These are phyloP conservation scores for Brachyopa scutellaris DNA, from an alignment of 2,888 invertebrate genomes.

Conservation along the genomic window DNA sequence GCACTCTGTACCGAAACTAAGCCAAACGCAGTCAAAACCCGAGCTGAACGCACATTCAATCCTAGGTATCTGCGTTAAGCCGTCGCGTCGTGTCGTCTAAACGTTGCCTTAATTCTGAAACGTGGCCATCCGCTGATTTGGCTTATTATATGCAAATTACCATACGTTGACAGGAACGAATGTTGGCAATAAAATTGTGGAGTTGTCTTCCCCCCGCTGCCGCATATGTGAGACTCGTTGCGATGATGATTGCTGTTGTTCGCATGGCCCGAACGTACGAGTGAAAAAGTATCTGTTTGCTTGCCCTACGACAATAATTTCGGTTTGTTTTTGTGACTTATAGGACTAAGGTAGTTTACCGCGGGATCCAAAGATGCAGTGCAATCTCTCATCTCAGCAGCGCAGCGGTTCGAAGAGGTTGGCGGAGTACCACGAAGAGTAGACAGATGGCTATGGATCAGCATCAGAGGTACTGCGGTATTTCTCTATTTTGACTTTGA, in stretches of 20 bases:
- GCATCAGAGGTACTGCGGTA: conserved; percentile 68
- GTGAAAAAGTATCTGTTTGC: conserved; percentile 13
- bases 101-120: conserved; percentile 74
- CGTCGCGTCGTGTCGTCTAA: background rate
- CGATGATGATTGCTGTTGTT: conserved; percentile 57
- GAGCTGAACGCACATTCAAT: conserved; percentile 32
- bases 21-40: conserved; percentile 50
- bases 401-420: background rate
- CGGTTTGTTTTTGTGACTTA: conserved; percentile 45
- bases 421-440: background rate
- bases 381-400: conserved; percentile 57
- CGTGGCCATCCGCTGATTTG: conserved; percentile 80
- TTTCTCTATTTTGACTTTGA: conserved; percentile 81
- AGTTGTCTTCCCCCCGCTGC: conserved; percentile 49
- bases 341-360: conserved; percentile 43
- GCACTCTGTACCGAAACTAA: conserved; percentile 35
- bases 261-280: conserved; percentile 17
- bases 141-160: conserved; percentile 82
- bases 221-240: conserved; percentile 22
- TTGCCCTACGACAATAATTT: conserved; percentile 58
- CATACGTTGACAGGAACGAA: conserved; percentile 75
- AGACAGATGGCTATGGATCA: background rate
- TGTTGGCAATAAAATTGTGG: conserved; percentile 71
- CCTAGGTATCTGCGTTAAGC: background rate
- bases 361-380: conserved; percentile 27